Evolutionary conservation across 2,797 vertebrate genomes (phyloP), one percentile per base, ranked within the genome.

Genomic region (Anguilla obscura): DNA sequence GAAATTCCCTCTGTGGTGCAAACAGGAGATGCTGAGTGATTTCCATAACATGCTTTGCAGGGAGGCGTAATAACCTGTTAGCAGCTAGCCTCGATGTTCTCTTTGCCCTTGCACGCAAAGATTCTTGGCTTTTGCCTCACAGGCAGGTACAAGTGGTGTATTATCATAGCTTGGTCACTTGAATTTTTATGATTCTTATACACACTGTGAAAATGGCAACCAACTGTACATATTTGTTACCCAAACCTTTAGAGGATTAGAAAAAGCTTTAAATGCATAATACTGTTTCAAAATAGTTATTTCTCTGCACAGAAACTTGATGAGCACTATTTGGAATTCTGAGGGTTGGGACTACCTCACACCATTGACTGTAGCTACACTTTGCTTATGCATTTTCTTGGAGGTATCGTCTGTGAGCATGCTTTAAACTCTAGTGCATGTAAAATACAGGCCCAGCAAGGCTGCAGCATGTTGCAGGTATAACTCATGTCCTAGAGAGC

Each of bases 11-110:
- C 60, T 21, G 45, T 4, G 10, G 56, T 3, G 21, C 14, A 63
- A 54, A 24, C 24, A 21, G 80, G 80, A 76, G 36, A 40, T 54
- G 40, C 63, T 2, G n/a, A 18, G 82, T n/a, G n/a, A 50, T 71
- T 30, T 71, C 12, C 27, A 71, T 71, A 71, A 27, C 69, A 71
- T 24, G 60, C 60, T 71, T 30, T 71, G n/a, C 27, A 33, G 69
- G 27, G 27, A 71, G 27, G 27, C 24, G 86, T 87, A 76, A 87
- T 69, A 87, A 33, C 80, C 74, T 54, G 66, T 76, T 79, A 21
- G 66, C 3, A 60, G 80, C 54, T 60, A 80, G 69, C 82, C 52
- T 24, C 21, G 33, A 60, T 58, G 33, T 63, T 89, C 71, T 40
- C 36, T 63, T 63, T 76, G 6, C 50, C 54, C 74, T 36, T 21